Evolutionary conservation across 2,113 vertebrate genomes (phyloP), one percentile per base, ranked within the genome.

Genomic region (Amphiprion ocellaris): DNA sequence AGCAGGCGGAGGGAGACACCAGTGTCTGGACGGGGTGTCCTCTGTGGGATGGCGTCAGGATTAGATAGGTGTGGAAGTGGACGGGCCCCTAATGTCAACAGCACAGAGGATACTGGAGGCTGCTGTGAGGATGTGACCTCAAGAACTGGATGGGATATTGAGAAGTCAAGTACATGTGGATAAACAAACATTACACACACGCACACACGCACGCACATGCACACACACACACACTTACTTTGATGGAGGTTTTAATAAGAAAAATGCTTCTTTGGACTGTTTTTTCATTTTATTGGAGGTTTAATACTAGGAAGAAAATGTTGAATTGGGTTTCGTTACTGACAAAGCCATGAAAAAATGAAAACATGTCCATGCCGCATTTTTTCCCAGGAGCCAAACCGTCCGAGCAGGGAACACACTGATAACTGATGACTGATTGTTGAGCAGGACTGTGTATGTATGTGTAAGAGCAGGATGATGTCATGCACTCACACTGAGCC

Each of bases 401-500:
- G 53, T 71, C 86, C 79, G 86, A 55, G 81, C 69, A 74, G 64
- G 68, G 49, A 61, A 70, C 47, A 85, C 63, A 81, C 77, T 73
- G 81, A 88, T 86, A 80, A 69, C 75, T 66, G 82, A 69, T 81
- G 77, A 87, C 39, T 81, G 83, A 81, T 77, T 90, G 66, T 83
- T 72, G 75, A 72, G 81, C 69, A 61, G 77, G 11, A 68, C 21
- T 1, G 19, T 54, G 30, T 30, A 3, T 28, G 70, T 69, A 19
- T 74, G 58, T 70, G 59, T 69, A 14, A 21, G 58, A 37, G 28
- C 23, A 69, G 33, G 30, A 73, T 94, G 93, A 95, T 83, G 90
- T 93, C 91, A 94, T 87, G 30, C 37, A 67, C 14, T 4, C 52
- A 83, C 30, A 55, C 77, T 39, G 24, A 81, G 94, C 92, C 92